Conservation (phyloP, 2,888 invertebrate genomes). For the Eurytoma californica region DNA sequence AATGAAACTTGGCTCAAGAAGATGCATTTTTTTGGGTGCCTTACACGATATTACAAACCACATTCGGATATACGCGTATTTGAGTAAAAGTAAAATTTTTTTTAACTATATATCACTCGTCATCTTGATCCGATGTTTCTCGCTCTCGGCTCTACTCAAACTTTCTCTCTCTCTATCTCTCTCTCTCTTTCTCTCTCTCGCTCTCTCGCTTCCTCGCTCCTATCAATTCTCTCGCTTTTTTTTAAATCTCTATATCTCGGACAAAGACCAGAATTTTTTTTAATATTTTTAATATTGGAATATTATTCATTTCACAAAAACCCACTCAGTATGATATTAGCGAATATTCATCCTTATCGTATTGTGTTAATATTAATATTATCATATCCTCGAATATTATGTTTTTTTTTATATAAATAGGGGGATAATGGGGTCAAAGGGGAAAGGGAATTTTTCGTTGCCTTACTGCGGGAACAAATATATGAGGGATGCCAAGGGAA, state of each 20-base stretch:
- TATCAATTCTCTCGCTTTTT: slow-evolving; percentile 41
- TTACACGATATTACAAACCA: slow-evolving; percentile 52
- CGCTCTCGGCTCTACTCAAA: slow-evolving; percentile 8
- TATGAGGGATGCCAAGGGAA: slow-evolving; percentile 8
- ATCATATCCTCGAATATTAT: slow-evolving; percentile 74
- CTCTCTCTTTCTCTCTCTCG: slow-evolving; percentile 24
- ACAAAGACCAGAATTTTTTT: slow-evolving; percentile 66
- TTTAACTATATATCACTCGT: slow-evolving; percentile 30
- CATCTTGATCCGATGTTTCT: slow-evolving; percentile 9
- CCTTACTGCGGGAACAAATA: slow-evolving; percentile 43
- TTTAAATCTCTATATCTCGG: slow-evolving; percentile 58
- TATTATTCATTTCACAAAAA: slow-evolving; percentile 74
- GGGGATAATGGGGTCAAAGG: slow-evolving; percentile 63
- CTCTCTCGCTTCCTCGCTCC: slow-evolving; percentile 20
- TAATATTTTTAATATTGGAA: slow-evolving; percentile 67
- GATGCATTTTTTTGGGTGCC: slow-evolving; percentile 30
- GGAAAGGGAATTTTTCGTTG: slow-evolving; percentile 45
- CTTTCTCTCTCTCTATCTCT: slow-evolving; percentile 19
- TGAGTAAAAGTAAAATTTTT: slow-evolving; percentile 41
- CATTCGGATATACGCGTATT: slow-evolving; percentile 55
- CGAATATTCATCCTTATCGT: slow-evolving; percentile 73
- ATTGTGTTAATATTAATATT: slow-evolving; percentile 75
- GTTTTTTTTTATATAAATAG: slow-evolving; percentile 73
- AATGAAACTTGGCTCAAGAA: slow-evolving; percentile 48
- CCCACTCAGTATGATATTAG: slow-evolving; percentile 75